Percentiles rank a stretch among this genome's conserved stretches.
These are phyloP conservation scores for Triplophysa rosa DNA, from an alignment of 2,113 vertebrate genomes.

Conservation along the genomic window DNA sequence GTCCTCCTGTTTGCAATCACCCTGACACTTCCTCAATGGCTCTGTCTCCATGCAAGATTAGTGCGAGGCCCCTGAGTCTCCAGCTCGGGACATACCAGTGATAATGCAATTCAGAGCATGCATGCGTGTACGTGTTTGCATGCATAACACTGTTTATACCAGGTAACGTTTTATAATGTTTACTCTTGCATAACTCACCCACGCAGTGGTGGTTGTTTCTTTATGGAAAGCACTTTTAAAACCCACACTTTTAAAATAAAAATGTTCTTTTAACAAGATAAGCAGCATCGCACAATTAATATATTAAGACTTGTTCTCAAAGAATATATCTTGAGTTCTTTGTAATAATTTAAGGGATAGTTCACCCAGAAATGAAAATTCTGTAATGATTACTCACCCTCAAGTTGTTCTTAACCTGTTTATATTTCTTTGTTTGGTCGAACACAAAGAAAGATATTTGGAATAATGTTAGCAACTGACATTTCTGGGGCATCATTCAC, in stretches of 20 bases:
- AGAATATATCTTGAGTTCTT: too few relatives aligned
- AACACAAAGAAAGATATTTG: too few relatives aligned
- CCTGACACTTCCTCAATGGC: conserved; percentile 29
- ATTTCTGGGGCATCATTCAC: too few relatives aligned
- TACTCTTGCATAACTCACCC: not conserved
- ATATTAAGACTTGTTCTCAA: too few relatives aligned
- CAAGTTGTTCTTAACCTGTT: too few relatives aligned
- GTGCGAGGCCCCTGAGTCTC: conserved; percentile 39
- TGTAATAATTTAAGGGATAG: too few relatives aligned
- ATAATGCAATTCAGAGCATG: conserved; percentile 30
- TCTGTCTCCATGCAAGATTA: conserved; percentile 32
- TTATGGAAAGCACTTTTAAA: not conserved
- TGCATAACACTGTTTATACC: conserved; percentile 36
- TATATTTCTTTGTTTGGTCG: too few relatives aligned
- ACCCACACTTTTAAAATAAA: not conserved
- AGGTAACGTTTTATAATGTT: conserved; percentile 28
- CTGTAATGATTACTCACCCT: too few relatives aligned
- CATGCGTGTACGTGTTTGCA: not conserved
- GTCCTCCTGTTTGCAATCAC: conserved; percentile 48
- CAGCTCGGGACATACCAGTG: conserved; percentile 23
- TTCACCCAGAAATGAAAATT: too few relatives aligned
- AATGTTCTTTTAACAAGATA: too few relatives aligned
- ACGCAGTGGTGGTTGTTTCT: not conserved
- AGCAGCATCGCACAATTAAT: too few relatives aligned
- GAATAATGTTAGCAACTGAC: too few relatives aligned